Percentiles rank a stretch among this genome's conserved stretches.
phyloP scores from a whole-genome alignment of 2,797 vertebrate species.

The Anabacerthia variegaticeps region DNA sequence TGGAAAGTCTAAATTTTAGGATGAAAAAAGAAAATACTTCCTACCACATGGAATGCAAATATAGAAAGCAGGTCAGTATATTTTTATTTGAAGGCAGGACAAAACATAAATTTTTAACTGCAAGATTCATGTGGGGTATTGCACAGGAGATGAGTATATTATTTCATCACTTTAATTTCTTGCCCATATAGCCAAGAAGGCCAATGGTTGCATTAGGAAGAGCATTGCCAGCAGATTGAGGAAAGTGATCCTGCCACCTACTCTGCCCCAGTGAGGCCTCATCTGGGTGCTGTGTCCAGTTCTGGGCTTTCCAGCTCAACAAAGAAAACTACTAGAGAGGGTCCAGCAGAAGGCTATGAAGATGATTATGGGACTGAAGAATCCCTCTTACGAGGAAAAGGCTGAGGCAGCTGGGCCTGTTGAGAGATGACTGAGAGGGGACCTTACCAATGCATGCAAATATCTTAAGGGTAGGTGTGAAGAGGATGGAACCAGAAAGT shows the following conservation, averaged over 20 bases:
- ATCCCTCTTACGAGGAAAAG: neutral
- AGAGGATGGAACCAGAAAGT: neutral
- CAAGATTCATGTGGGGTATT: neutral
- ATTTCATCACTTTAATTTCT: neutral
- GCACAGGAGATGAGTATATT: neutral
- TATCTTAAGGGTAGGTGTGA: neutral
- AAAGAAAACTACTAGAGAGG: neutral
- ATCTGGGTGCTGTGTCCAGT: neutral
- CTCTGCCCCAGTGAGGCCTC: neutral
- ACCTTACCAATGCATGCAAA: neutral
- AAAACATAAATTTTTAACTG: neutral
- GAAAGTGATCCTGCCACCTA: neutral
- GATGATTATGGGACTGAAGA: neutral
- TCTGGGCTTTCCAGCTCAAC: neutral
- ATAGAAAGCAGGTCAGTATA: neutral
- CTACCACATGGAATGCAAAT: neutral
- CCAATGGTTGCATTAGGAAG: neutral
- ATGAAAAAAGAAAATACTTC: neutral
- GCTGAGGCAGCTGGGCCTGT: neutral
- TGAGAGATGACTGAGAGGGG: neutral
- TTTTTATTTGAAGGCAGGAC: neutral
- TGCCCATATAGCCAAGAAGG: neutral
- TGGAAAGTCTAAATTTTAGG: neutral
- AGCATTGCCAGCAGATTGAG: neutral
- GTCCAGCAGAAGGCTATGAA: neutral